A percentile compares a stretch with the other conserved stretches of the same genome.
These are phyloP conservation scores for Hoplodrina ambigua DNA, from an alignment of 2,888 invertebrate genomes.

Conservation along the genomic window DNA sequence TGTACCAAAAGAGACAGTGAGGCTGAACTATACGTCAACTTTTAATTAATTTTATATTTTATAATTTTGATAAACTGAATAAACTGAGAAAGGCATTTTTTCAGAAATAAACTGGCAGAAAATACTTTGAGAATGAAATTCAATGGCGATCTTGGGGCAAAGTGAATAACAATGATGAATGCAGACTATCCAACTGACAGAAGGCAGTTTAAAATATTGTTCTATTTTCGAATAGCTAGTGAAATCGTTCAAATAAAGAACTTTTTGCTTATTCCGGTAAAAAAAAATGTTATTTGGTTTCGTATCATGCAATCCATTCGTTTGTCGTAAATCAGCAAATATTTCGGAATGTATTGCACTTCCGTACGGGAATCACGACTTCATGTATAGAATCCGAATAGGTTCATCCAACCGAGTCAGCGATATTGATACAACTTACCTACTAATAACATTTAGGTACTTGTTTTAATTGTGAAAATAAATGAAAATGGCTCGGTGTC, in stretches of 20 bases:
- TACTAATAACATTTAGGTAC: slow-evolving; percentile 27
- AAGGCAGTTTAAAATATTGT: background rate
- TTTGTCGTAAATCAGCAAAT: slow-evolving; percentile 40
- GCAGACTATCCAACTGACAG: background rate
- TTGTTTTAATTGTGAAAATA: slow-evolving; percentile 29
- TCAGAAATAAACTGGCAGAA: background rate
- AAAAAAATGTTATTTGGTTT: slow-evolving; percentile 14
- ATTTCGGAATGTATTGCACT: slow-evolving; percentile 30
- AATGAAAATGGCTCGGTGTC: slow-evolving; percentile 29
- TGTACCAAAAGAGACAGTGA: slow-evolving; percentile 9
- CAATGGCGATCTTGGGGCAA: background rate
- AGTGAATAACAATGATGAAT: background rate
- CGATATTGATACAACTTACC: slow-evolving; percentile 19
- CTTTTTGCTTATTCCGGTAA: slow-evolving; percentile 7
- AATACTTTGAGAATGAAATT: background rate
- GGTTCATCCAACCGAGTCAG: slow-evolving; percentile 27
- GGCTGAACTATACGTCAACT: background rate
- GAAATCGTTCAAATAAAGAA: slow-evolving; percentile 1
- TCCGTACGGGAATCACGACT: slow-evolving; percentile 25
- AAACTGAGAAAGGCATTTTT: background rate
- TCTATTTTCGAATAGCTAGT: background rate
- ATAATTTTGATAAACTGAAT: too few relatives aligned
- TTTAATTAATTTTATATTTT: background rate
- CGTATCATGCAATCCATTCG: slow-evolving; percentile 17
- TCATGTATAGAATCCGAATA: slow-evolving; percentile 25